Evolutionary conservation across 2,888 invertebrate species (phyloP), one percentile per base, ranked within the genome.

Genomic region (Steromphala cineraria): DNA sequence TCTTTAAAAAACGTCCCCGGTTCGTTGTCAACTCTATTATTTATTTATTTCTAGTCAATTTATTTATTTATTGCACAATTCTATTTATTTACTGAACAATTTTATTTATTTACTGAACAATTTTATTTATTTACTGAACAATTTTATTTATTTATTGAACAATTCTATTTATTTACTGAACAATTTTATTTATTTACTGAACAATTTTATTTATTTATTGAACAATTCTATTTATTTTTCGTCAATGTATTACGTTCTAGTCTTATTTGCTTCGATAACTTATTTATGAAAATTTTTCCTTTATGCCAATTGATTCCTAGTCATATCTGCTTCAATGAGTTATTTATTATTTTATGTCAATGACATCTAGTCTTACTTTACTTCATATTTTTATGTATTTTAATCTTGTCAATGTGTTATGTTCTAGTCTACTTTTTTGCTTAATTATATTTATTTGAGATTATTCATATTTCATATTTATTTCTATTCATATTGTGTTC

Each of bases 61-160:
- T 67, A 79, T 79, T 53, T 75, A 80, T 80, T 21, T 80, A 80
- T 80, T 74, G 28, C 56, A 56, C 28, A 56, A 78, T 78, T 56
- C 28, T 62, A 62, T 78, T 19, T 78, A 78, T 78, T 55, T 78
- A 17, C 31, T 74, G 28, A 78, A 56, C 28, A 56, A 78, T 78
- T 56, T 24, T 62, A 62, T 78, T 19, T 78, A 78, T 78, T 55
- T 78, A n/a, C n/a, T n/a, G n/a, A n/a, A n/a, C n/a, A n/a, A n/a
- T n/a, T n/a, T n/a, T n/a, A n/a, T n/a, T n/a, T n/a, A n/a, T n/a
- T n/a, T n/a, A n/a, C n/a, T n/a, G n/a, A n/a, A n/a, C n/a, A n/a
- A n/a, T n/a, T n/a, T n/a, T n/a, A n/a, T n/a, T n/a, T n/a, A n/a
- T n/a, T n/a, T n/a, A n/a, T n/a, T n/a, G n/a, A n/a, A n/a, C n/a